phyloP scores from a whole-genome alignment of 2,888 invertebrate species.

The Lymantria dispar region DNA sequence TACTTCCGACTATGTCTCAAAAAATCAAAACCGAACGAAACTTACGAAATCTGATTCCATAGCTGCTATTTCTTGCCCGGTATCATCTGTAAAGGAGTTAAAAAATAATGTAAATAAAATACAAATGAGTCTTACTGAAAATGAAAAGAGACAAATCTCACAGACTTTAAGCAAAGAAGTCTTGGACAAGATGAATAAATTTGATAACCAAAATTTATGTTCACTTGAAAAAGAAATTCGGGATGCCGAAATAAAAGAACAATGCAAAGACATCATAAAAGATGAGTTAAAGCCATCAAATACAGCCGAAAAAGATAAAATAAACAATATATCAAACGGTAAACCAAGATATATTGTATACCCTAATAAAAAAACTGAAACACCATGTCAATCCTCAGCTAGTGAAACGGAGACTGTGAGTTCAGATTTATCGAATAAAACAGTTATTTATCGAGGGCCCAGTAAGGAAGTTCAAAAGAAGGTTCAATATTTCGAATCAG shows the following conservation, averaged over 20 bases:
- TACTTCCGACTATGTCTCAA: conserved; percentile 61
- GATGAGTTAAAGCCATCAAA: conserved; percentile 5
- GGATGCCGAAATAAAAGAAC: conserved; percentile 74
- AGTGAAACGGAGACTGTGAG: conserved; percentile 88
- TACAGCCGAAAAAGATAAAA: not conserved
- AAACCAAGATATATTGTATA: conserved; percentile 49
- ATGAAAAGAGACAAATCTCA: conserved; percentile 88
- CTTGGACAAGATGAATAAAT: conserved; percentile 83
- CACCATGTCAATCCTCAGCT: conserved; percentile 71
- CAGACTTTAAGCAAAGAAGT: conserved; percentile 88
- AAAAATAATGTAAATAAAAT: conserved; percentile 77
- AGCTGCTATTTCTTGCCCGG: conserved; percentile 73
- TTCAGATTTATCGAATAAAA: conserved; percentile 87
- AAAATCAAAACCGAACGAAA: conserved; percentile 58
- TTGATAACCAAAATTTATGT: conserved; percentile 47
- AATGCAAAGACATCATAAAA: conserved; percentile 15
- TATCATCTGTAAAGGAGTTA: conserved; percentile 67
- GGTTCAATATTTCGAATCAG: conserved; percentile 91
- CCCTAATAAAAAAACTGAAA: conserved; percentile 54
- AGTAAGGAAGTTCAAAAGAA: conserved; percentile 87
- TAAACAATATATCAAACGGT: conserved; percentile 8
- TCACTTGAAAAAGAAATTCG: conserved; percentile 80
- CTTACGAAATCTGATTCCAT: conserved; percentile 82
- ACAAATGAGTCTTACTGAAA: conserved; percentile 83
- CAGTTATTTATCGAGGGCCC: conserved; percentile 84